Percentiles rank a stretch among this genome's conserved stretches.
phyloP scores from a whole-genome alignment of 2,888 invertebrate genomes.

The Thymelicus sylvestris region DNA sequence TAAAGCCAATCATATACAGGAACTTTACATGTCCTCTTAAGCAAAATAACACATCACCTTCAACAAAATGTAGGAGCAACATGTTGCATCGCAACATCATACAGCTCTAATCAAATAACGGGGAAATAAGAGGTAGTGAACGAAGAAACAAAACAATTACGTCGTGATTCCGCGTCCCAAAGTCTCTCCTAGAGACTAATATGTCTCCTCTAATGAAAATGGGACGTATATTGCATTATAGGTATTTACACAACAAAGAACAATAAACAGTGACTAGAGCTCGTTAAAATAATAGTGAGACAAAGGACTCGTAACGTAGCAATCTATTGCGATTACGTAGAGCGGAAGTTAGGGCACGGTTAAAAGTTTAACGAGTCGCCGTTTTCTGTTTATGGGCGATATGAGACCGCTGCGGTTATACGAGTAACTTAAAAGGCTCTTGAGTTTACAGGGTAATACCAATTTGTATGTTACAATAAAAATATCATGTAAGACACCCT shows the following conservation, averaged over 20 bases:
- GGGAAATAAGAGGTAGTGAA: background rate
- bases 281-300: slow-evolving; percentile 16
- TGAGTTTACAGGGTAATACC: background rate
- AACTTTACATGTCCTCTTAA: too few relatives aligned
- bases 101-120: background rate
- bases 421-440: background rate
- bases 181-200: background rate
- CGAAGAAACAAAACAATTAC: background rate
- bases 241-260: slow-evolving; percentile 11
- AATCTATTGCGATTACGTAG: slow-evolving; percentile 33
- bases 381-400: slow-evolving; percentile 26
- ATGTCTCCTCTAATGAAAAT: slow-evolving; percentile 4
- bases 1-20: too few relatives aligned
- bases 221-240: slow-evolving; percentile 7
- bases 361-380: slow-evolving; percentile 33
- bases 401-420: slow-evolving; percentile 22
- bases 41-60: too few relatives aligned
- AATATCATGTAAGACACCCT: background rate
- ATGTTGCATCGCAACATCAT: background rate
- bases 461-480: background rate
- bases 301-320: slow-evolving; percentile 18
- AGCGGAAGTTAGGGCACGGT: slow-evolving; percentile 31
- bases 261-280: slow-evolving; percentile 8
- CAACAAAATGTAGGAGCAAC: too few relatives aligned
- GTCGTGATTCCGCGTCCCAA: background rate